phyloP scores from a whole-genome alignment of 2,888 invertebrate species.

The Melipona beecheii region DNA sequence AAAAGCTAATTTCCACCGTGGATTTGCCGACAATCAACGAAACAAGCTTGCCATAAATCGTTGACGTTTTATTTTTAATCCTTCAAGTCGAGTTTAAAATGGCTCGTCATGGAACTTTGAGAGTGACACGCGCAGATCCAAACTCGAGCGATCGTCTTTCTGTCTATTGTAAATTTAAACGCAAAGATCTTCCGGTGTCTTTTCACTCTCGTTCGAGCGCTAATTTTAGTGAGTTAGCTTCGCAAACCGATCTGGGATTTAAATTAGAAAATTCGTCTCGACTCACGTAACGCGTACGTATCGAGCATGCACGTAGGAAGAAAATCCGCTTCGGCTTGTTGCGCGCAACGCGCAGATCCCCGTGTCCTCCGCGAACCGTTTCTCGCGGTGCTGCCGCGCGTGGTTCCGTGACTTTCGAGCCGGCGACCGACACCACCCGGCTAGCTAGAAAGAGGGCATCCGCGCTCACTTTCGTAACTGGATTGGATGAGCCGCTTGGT shows the following conservation, averaged over 20 bases:
- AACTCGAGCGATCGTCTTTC: too few species aligned
- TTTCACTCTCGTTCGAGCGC: neutral
- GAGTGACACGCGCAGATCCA: too few species aligned
- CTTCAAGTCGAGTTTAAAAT: conserved; percentile 18
- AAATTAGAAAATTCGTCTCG: conserved; percentile 18
- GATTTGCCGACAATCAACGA: too few species aligned
- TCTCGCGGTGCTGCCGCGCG: conserved; percentile 23
- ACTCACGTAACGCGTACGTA: too few species aligned
- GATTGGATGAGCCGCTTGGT: conserved; percentile 61
- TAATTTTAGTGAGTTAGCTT: too few species aligned
- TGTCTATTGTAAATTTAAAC: too few species aligned
- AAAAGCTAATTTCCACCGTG: too few species aligned
- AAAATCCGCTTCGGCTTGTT: conserved; percentile 18
- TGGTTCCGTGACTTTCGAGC: conserved; percentile 49
- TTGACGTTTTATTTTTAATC: neutral
- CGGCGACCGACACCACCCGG: neutral
- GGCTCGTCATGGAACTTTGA: too few species aligned
- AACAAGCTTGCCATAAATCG: too few species aligned
- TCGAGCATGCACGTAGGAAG: neutral
- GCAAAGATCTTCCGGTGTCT: too few species aligned
- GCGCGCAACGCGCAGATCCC: conserved; percentile 38
- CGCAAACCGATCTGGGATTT: too few species aligned
- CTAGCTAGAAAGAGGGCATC: conserved; percentile 12
- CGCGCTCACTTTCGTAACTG: conserved; percentile 68
- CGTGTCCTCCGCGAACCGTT: conserved; percentile 16